Percentiles rank a stretch among this genome's conserved stretches.
phyloP scores from a whole-genome alignment of 2,888 invertebrate genomes.

The Lamellibrachia satsuma region DNA sequence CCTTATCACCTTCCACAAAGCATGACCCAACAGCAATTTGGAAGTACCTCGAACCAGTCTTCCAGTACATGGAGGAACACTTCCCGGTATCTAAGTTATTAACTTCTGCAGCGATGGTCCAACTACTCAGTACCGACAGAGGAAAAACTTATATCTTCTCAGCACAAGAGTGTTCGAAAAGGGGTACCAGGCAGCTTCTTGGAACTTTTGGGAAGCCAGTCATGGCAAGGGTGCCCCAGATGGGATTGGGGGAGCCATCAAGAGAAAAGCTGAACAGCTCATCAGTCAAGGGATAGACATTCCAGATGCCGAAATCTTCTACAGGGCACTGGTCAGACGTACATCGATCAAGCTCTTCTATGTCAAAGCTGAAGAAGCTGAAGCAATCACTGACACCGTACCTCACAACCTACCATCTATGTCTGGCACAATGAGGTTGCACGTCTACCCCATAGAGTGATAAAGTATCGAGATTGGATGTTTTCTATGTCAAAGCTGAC shows the following conservation, averaged over 20 bases:
- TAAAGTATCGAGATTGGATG: too few relatives aligned
- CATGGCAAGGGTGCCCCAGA: slow-evolving; percentile 61
- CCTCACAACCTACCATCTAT: too few relatives aligned
- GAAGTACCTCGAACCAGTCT: slow-evolving; percentile 59
- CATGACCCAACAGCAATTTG: slow-evolving; percentile 58
- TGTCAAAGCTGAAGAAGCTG: too few relatives aligned
- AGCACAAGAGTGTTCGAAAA: slow-evolving; percentile 29
- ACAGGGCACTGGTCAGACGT: background rate
- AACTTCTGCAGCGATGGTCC: slow-evolving; percentile 54
- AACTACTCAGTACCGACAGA: slow-evolving; percentile 59
- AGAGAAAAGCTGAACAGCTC: slow-evolving; percentile 38
- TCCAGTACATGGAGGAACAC: slow-evolving; percentile 24
- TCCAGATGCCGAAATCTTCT: slow-evolving; percentile 32
- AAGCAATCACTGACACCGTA: too few relatives aligned
- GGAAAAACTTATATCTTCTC: slow-evolving; percentile 59
- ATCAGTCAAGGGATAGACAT: background rate
- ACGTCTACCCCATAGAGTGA: too few relatives aligned
- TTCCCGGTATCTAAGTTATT: slow-evolving; percentile 21
- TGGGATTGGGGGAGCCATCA: slow-evolving; percentile 55
- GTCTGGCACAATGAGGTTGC: too few relatives aligned
- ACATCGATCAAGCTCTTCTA: slow-evolving; percentile 14
- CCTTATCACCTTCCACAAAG: too few relatives aligned
- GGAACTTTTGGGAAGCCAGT: slow-evolving; percentile 59
- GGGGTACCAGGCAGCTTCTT: slow-evolving; percentile 39
- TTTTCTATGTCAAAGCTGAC: too few relatives aligned